These are phyloP conservation scores for Anhinga anhinga DNA, from an alignment of 2,113 vertebrate species.

Conservation along the genomic window DNA sequence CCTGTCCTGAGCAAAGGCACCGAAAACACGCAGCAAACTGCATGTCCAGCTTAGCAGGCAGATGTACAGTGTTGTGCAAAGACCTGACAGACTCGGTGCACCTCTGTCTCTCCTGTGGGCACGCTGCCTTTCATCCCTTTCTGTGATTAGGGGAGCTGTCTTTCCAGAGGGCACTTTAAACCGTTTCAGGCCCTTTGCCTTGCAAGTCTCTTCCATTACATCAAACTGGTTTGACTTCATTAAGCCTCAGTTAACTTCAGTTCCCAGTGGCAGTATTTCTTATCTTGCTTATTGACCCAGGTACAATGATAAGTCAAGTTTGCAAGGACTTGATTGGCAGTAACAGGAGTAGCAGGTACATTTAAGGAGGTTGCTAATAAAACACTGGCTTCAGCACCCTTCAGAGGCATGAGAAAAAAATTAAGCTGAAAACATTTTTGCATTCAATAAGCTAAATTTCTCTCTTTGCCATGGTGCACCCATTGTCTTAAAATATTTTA, in stretches of 20 bases:
- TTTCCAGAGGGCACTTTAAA: not conserved
- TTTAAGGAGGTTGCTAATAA: not conserved
- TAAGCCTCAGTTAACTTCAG: not conserved
- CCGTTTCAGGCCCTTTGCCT: not conserved
- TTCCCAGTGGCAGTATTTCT: accelerated
- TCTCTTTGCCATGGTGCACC: not conserved
- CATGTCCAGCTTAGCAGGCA: not conserved
- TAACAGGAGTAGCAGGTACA: not conserved
- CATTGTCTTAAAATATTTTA: not conserved
- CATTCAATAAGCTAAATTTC: not conserved
- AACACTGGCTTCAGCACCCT: not conserved
- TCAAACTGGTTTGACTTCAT: not conserved
- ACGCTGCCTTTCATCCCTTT: accelerated
- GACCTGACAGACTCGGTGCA: not conserved
- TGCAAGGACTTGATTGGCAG: not conserved
- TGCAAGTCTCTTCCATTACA: not conserved
- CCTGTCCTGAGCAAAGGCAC: not conserved
- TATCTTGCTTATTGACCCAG: not conserved
- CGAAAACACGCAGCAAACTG: not conserved
- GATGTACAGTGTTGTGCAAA: not conserved
- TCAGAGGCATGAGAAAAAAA: not conserved
- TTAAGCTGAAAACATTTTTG: not conserved
- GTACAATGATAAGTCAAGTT: not conserved
- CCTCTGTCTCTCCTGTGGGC: not conserved
- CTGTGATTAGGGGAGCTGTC: not conserved